Conservation (phyloP, 2,797 vertebrate species). For the Chloroceryle inda region DNA sequence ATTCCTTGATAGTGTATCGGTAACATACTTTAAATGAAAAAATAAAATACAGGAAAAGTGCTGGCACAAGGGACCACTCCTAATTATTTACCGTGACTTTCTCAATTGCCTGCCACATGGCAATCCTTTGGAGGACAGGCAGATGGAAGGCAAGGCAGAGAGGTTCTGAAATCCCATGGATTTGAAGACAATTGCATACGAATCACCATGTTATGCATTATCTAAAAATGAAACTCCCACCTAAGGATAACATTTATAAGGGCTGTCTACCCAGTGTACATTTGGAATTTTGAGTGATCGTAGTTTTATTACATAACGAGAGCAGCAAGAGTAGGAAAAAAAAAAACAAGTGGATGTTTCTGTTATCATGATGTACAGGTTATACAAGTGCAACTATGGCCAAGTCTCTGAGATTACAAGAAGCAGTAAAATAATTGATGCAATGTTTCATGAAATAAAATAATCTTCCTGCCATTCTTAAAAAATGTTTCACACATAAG, state of each 20-base stretch:
- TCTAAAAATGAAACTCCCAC: background rate
- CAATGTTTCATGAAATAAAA: background rate
- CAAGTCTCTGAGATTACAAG: background rate
- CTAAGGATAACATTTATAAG: background rate
- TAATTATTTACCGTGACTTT: background rate
- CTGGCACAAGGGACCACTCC: background rate
- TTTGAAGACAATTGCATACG: background rate
- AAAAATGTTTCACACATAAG: background rate
- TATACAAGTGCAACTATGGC: background rate
- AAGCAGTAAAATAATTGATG: background rate
- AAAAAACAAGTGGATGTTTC: background rate
- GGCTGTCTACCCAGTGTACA: background rate
- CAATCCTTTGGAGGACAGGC: background rate
- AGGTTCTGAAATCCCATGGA: background rate
- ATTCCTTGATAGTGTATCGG: background rate
- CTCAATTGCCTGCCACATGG: background rate
- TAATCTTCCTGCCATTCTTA: background rate
- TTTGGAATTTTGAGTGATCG: background rate
- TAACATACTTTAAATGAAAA: background rate
- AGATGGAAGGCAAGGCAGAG: background rate
- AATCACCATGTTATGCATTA: background rate
- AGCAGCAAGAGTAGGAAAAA: background rate
- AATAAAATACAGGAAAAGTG: background rate
- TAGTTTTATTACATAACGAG: background rate
- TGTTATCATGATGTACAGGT: background rate